Base-by-base conservation (phyloP, 2,113 vertebrate genomes). In the Myotis yumanensis region DNA sequence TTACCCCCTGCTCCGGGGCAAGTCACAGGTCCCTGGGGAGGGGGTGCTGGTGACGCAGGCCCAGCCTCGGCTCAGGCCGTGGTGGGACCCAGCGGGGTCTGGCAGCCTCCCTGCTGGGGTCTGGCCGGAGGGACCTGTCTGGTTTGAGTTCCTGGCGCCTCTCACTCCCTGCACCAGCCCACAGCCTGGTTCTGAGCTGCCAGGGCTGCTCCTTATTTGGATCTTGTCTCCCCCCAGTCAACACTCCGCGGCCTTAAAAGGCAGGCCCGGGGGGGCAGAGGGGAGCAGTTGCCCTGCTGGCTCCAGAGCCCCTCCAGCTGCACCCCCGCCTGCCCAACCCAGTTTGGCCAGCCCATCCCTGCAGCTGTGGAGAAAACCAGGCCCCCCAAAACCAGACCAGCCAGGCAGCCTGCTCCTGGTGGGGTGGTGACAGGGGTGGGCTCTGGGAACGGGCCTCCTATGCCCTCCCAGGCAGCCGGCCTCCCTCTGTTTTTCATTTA, bases 221-320 rank as follows among this genome's bases (percentile, higher is more conserved):
- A 23, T 92, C 82, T 90, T n/a, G 52, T 71, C 94, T 69, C 85
- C 95, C 90, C 48, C 37, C 20, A 72, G 68, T 90, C 11, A 3
- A 92, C 37, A 79, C 92, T 95, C n/a, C 0, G 1, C 64, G 52
- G 77, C 97, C 97, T 97, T 97, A 97, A 96, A 97, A 97, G 96
- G 96, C 93, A 96, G 81, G 72, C 89, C 37, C 0, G 22, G 64
- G 88, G 88, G 85, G 88, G 43, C 7, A 3, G 28, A 10, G 23
- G 62, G 85, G 89, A 52, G 20, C 80, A 52, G 37, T 80, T 88
- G 86, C 88, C 91, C 76, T 40, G 76, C 77, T 93, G 72, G 82
- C 85, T 95, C 25, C 23, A 66, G 77, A 94, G 66, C n/a, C 90
- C 76, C 90, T 96, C 90, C 97, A 96, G 95, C 93, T 97, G 89